Evolutionary conservation across 2,113 vertebrate species (phyloP).

Genomic region (Misgurnus anguillicaudatus): DNA sequence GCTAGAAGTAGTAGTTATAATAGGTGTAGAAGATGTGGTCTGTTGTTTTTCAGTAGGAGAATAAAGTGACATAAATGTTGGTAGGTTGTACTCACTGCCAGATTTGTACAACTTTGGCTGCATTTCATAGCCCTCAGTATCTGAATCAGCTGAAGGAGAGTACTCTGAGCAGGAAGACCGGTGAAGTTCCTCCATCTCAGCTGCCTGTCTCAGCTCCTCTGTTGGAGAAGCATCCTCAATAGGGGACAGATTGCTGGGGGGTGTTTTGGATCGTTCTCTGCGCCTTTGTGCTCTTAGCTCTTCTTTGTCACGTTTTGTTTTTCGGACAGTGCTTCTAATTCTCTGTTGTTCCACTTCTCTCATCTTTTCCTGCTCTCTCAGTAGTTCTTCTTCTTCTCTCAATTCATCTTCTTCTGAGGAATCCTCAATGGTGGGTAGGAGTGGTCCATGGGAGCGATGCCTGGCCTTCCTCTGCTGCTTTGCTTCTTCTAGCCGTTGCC

Average conservation of each 20-base stretch:
- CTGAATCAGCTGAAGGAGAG: constrained; percentile 94
- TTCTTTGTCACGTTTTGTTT: constrained; percentile 95
- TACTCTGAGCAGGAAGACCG: constrained; percentile 97
- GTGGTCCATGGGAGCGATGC: constrained; percentile 92
- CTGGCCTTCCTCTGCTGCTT: constrained; percentile 97
- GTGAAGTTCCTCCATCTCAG: constrained; percentile 98
- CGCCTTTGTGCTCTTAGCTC: constrained; percentile 94
- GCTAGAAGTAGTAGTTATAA: constrained; percentile 72
- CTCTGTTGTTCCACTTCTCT: constrained; percentile 96
- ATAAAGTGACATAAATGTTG: constrained; percentile 96
- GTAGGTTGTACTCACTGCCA: constrained; percentile 94
- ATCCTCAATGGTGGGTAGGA: constrained; percentile 97
- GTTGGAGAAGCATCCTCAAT: constrained; percentile 98
- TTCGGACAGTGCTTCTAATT: constrained; percentile 92
- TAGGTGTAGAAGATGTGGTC: constrained; percentile 65
- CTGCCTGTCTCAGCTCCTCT: constrained; percentile 93
- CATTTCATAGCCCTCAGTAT: constrained; percentile 89
- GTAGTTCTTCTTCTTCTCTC: constrained; percentile 94
- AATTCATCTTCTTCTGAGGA: constrained; percentile 97
- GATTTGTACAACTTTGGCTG: constrained; percentile 90
- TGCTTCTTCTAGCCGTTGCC: constrained; percentile 91
- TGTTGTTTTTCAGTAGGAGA: constrained; percentile 87
- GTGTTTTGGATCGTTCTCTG: constrained; percentile 94
- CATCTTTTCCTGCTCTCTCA: constrained; percentile 98
- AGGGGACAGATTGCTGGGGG: constrained; percentile 95